These are phyloP conservation scores for Bradypodion ventrale DNA, from an alignment of 2,797 vertebrate species.

Conservation along the genomic window DNA sequence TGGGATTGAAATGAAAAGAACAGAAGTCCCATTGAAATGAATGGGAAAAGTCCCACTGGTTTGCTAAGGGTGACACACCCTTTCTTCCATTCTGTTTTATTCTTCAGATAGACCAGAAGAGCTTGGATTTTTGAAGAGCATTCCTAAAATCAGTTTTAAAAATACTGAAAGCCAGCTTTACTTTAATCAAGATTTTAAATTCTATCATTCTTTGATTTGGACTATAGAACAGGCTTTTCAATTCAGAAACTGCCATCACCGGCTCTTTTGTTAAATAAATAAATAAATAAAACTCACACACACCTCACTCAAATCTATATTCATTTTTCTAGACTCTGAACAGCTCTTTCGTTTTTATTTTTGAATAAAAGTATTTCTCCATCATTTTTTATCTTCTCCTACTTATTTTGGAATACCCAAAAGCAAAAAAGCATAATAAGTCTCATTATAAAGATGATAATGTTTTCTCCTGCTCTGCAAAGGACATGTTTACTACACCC, in stretches of 20 bases:
- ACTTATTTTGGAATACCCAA: constrained; percentile 29
- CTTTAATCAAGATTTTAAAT: not conserved
- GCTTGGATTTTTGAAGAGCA: not conserved
- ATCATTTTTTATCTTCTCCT: constrained; percentile 11
- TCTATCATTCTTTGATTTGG: not conserved
- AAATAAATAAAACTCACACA: no score
- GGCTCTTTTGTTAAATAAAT: not conserved
- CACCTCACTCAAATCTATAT: no score
- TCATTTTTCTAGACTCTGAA: not conserved
- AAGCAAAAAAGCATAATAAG: constrained; percentile 10
- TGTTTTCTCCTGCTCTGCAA: not conserved
- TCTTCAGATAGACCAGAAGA: not conserved
- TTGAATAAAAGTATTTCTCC: not conserved
- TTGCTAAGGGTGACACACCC: not conserved
- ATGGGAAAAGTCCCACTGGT: not conserved
- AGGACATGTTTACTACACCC: constrained; percentile 7
- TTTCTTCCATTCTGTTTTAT: not conserved
- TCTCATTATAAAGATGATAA: constrained; percentile 10
- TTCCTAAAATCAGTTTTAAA: not conserved
- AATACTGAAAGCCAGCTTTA: not conserved
- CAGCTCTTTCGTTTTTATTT: not conserved
- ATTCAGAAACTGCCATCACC: not conserved
- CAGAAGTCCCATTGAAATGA: not conserved
- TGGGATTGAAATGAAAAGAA: no score
- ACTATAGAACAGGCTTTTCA: not conserved